phyloP scores from a whole-genome alignment of 2,797 vertebrate species.

The Hypotaenidia okinawae region DNA sequence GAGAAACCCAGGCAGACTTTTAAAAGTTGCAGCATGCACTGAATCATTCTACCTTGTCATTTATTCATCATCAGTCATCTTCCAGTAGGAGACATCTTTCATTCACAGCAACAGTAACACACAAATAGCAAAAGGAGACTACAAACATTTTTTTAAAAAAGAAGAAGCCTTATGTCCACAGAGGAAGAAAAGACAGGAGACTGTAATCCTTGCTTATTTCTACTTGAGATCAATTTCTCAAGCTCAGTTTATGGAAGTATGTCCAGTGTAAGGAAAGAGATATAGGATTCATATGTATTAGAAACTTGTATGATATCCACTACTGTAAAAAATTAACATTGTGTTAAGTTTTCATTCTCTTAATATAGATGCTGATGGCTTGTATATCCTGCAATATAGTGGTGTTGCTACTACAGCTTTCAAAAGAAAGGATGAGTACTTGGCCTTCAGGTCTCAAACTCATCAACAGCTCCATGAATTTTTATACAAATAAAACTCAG shows the following conservation, averaged over 20 bases:
- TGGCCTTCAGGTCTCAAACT: background rate
- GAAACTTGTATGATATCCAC: background rate
- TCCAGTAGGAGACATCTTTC: background rate
- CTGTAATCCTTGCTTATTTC: background rate
- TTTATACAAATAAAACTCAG: background rate
- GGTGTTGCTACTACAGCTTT: background rate
- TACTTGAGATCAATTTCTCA: background rate
- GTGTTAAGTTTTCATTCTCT: background rate
- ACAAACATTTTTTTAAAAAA: background rate
- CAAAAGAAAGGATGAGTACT: background rate
- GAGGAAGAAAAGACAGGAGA: background rate
- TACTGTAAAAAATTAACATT: background rate
- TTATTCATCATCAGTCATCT: background rate
- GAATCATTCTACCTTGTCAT: background rate
- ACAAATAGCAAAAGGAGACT: background rate
- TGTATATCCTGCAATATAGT: background rate
- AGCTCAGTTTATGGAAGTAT: background rate
- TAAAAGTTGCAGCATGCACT: background rate
- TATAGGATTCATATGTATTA: background rate
- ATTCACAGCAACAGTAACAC: background rate
- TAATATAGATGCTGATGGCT: background rate
- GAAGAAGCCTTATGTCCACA: background rate
- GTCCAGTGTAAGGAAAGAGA: background rate
- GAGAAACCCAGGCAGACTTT: background rate
- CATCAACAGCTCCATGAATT: background rate